A percentile compares a stretch with the other conserved stretches of the same genome.
phyloP scores from a whole-genome alignment of 2,797 vertebrate genomes.

The Ispidina lecontei region DNA sequence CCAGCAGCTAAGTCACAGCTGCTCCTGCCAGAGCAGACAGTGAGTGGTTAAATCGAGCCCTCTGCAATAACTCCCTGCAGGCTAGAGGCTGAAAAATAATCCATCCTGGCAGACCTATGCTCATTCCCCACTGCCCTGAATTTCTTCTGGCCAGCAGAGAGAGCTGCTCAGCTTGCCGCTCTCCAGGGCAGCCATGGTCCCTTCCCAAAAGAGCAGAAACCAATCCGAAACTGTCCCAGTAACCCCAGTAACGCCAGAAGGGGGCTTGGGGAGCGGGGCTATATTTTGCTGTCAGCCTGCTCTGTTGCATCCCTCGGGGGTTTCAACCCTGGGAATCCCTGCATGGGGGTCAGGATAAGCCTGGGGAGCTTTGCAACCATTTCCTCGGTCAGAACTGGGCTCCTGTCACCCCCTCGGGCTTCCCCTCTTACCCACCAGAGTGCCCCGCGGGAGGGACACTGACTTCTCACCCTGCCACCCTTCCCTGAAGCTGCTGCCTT shows the following conservation, averaged over 20 bases:
- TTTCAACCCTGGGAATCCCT: not conserved
- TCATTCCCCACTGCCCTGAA: not conserved
- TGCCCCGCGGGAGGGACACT: too few species aligned
- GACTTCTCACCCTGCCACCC: not conserved
- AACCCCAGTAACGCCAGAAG: not conserved
- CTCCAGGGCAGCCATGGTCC: not conserved
- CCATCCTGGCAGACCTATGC: not conserved
- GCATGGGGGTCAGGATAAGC: not conserved
- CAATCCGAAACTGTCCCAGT: not conserved
- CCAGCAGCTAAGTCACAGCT: not conserved
- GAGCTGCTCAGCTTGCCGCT: not conserved
- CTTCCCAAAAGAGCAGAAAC: not conserved
- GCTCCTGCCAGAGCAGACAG: not conserved
- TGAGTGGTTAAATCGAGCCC: not conserved
- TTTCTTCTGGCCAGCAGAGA: not conserved
- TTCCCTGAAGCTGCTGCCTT: not conserved
- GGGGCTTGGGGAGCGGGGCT: not conserved
- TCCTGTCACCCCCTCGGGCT: rapidly evolving
- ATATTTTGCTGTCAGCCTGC: not conserved
- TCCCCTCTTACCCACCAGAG: not conserved
- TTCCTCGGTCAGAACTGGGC: not conserved
- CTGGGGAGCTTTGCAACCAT: not conserved
- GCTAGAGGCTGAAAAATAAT: not conserved
- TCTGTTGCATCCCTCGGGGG: rapidly evolving
- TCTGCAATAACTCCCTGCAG: not conserved